phyloP scores from a whole-genome alignment of 2,113 vertebrate genomes.

The Stegostoma tigrinum region DNA sequence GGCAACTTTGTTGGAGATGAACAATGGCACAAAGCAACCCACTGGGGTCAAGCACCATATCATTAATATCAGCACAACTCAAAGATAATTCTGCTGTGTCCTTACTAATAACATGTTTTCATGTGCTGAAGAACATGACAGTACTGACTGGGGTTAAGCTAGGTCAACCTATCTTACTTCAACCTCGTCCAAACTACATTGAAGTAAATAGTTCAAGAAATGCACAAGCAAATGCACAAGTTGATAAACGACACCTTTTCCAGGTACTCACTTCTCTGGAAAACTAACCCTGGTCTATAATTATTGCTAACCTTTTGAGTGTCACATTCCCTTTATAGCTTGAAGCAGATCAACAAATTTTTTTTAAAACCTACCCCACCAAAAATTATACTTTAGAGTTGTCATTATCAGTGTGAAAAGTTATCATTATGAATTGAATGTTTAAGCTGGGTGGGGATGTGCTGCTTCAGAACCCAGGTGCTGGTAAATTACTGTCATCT shows the following conservation, averaged over 20 bases:
- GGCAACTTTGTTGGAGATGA: background rate
- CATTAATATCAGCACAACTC: conserved; percentile 27
- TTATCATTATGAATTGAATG: conserved; percentile 32
- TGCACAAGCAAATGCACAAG: background rate
- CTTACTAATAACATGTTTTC: conserved; percentile 30
- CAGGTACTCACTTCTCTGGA: background rate
- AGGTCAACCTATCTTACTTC: conserved; percentile 17
- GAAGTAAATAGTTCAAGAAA: conserved; percentile 30
- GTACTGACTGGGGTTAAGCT: conserved; percentile 19
- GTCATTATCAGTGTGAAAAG: conserved; percentile 32
- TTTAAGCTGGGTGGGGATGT: conserved; percentile 17
- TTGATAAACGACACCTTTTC: conserved; percentile 25
- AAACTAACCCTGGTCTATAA: background rate
- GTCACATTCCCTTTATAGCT: conserved; percentile 21
- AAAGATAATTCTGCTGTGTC: background rate
- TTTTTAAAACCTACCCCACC: background rate
- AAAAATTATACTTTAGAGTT: conserved; percentile 35
- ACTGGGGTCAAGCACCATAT: conserved; percentile 34
- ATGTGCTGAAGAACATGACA: conserved; percentile 1
- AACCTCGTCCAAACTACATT: background rate
- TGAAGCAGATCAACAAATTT: conserved; percentile 18
- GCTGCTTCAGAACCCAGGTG: conserved; percentile 12
- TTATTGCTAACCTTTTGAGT: conserved; percentile 29
- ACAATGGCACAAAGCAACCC: conserved; percentile 10
- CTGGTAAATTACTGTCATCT: conserved; percentile 31